A percentile compares a stretch with the other conserved stretches of the same genome.
These are phyloP conservation scores for Ylistrum balloti DNA, from an alignment of 1,140 invertebrate species.

Conservation along the genomic window DNA sequence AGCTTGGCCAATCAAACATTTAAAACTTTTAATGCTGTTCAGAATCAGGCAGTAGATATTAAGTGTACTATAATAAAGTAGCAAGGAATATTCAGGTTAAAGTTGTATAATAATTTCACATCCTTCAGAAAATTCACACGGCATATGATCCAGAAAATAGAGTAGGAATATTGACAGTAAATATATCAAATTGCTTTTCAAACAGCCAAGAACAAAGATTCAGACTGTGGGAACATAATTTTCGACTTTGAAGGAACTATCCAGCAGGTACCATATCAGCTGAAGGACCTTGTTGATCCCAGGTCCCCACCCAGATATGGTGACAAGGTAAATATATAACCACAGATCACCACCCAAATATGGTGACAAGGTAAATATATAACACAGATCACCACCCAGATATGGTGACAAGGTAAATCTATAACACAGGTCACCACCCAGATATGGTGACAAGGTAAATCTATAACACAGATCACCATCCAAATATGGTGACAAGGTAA, in stretches of 20 bases:
- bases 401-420: conserved; percentile 55
- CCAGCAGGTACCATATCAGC: conserved; percentile 77
- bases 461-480: neutral
- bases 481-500: conserved; percentile 15
- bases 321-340: conserved; percentile 75
- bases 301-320: conserved; percentile 77
- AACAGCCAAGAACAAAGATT: conserved; percentile 78
- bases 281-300: conserved; percentile 75
- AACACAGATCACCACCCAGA: neutral
- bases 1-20: too few species aligned
- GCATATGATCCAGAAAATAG: too few species aligned
- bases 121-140: too few species aligned
- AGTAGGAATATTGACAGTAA: too few species aligned
- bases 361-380: conserved; percentile 65
- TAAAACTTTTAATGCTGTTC: too few species aligned
- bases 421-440: neutral
- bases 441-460: conserved; percentile 38
- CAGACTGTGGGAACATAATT: conserved; percentile 77
- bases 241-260: conserved; percentile 80
- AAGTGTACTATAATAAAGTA: too few species aligned
- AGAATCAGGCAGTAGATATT: too few species aligned
- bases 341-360: conserved; percentile 40
- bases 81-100: too few species aligned
- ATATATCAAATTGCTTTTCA: too few species aligned
- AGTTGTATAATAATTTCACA: too few species aligned